These are phyloP conservation scores for Rhodeus uyekii DNA, from an alignment of 2,797 vertebrate genomes.

Conservation along the genomic window DNA sequence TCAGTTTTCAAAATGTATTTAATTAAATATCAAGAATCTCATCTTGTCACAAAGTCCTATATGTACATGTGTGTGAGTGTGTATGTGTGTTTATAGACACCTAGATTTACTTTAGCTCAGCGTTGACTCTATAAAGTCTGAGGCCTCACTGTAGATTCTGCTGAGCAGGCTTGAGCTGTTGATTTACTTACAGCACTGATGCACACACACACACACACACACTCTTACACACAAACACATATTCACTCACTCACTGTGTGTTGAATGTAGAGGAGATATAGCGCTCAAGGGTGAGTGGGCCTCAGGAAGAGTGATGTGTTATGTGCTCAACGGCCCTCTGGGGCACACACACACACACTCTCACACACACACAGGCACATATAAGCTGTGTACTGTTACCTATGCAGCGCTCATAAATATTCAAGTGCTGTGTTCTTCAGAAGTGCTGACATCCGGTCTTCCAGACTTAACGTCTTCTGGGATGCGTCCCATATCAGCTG, in stretches of 20 bases:
- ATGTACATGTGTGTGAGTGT: slow-evolving; percentile 8
- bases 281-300: slow-evolving; percentile 45
- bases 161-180: slow-evolving; percentile 42
- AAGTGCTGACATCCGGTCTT: slow-evolving; percentile 35
- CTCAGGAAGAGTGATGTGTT: slow-evolving; percentile 46
- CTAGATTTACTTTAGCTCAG: slow-evolving; percentile 45
- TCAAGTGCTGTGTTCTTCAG: slow-evolving; percentile 33
- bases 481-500: slow-evolving; percentile 47
- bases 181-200: slow-evolving; percentile 46
- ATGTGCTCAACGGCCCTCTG: background rate
- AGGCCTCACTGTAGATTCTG: slow-evolving; percentile 40
- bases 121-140: slow-evolving; percentile 47
- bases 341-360: slow-evolving; percentile 9
- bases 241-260: background rate
- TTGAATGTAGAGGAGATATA: slow-evolving; percentile 44
- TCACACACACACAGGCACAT: background rate
- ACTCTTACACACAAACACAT: background rate
- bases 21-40: background rate
- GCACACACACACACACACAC: background rate
- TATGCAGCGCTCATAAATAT: slow-evolving; percentile 48
- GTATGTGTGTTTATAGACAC: slow-evolving; percentile 35
- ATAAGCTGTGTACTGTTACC: slow-evolving; percentile 11
- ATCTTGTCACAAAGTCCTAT: background rate
- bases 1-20: background rate
- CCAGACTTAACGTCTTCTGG: slow-evolving; percentile 28